Conservation (phyloP, 2,113 vertebrate genomes). For the Caracal caracal region DNA sequence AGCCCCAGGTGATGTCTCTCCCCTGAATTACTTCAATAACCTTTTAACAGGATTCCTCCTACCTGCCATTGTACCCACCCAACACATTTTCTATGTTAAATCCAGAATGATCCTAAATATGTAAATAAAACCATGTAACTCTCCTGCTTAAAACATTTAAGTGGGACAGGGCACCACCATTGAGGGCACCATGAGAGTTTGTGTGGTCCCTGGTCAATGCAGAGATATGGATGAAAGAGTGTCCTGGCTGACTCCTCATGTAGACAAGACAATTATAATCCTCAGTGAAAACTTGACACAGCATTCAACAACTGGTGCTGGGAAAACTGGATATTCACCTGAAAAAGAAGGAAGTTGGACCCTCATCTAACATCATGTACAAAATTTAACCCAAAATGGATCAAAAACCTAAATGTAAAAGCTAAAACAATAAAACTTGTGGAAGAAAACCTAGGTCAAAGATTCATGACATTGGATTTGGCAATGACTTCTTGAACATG, state of each 20-base stretch:
- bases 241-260: neutral
- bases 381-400: neutral
- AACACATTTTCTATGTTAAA: neutral
- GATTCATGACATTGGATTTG: neutral
- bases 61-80: neutral
- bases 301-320: neutral
- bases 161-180: neutral
- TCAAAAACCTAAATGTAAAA: neutral
- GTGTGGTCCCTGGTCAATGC: neutral
- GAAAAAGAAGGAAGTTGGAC: neutral
- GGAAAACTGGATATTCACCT: neutral
- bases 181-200: neutral
- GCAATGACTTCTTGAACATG: neutral
- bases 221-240: neutral
- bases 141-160: neutral
- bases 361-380: neutral
- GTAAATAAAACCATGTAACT: neutral
- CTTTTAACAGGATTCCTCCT: neutral
- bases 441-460: neutral
- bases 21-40: neutral
- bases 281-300: neutral
- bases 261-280: neutral
- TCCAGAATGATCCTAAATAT: neutral
- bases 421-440: neutral
- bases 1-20: neutral